A percentile compares a stretch with the other conserved stretches of the same genome.
phyloP scores from a whole-genome alignment of 2,888 invertebrate species.

The Poecilobothrus nobilitatus region DNA sequence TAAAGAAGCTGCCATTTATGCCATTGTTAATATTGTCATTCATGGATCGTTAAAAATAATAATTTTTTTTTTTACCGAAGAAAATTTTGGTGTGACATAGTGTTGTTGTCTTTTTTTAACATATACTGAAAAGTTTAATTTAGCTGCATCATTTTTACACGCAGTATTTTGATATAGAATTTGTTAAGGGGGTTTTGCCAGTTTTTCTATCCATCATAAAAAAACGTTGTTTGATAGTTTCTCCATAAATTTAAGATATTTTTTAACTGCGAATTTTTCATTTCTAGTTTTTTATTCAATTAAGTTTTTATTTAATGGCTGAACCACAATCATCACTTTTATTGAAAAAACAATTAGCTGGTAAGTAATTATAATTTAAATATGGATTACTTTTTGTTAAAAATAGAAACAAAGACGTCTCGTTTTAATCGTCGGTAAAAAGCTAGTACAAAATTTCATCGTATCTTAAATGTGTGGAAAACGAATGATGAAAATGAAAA shows the following conservation, averaged over 20 bases:
- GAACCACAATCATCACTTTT: conserved; percentile 92
- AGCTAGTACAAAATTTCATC: neutral
- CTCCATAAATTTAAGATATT: conserved; percentile 6
- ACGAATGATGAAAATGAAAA: conserved; percentile 3
- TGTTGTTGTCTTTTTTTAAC: neutral
- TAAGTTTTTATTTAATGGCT: conserved; percentile 61
- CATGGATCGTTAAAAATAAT: too few relatives aligned
- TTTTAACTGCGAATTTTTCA: conserved; percentile 6
- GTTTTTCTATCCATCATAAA: conserved; percentile 1
- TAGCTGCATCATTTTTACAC: neutral
- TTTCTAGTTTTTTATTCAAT: conserved; percentile 3
- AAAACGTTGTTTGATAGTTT: conserved; percentile 4
- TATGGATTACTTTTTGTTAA: neutral
- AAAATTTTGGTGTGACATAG: too few relatives aligned
- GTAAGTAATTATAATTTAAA: conserved; percentile 48
- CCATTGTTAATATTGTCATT: too few relatives aligned
- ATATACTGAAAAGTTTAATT: neutral
- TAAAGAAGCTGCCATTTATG: too few relatives aligned
- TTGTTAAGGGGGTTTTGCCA: neutral
- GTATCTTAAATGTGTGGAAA: neutral
- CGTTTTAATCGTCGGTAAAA: neutral
- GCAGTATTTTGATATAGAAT: neutral
- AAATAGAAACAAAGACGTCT: neutral
- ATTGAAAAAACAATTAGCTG: conserved; percentile 92
- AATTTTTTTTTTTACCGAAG: too few relatives aligned